Base-by-base conservation (phyloP, 2,888 invertebrate species). In the Trissonchulus latispiculum region DNA sequence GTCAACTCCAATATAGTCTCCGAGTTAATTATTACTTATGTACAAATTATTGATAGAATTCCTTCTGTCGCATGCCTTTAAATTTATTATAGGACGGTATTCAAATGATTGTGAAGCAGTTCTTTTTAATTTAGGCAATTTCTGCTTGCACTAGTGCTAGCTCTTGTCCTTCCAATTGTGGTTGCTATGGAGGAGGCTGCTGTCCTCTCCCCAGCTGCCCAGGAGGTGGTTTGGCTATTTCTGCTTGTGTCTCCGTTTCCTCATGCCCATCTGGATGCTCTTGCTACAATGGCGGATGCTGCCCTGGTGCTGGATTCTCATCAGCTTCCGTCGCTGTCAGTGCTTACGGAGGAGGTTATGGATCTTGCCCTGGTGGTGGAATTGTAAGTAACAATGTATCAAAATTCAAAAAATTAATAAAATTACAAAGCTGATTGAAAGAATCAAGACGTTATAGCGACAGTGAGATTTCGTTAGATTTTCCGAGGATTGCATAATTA, bases 221-320 rank as follows among this genome's bases (percentile, higher is more conserved):
- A 8, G 61, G 75, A 71, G 81, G 61, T 33, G 23, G 33, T 37
- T 61, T 73, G 36, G 64, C 62, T 70, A 69, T 32, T 66, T 72
- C 35, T 18, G 48, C 23, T 48, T 48, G 48, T 23, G 48, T 23
- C 8, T 48, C 48, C 48, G 48, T 48, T 23, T 48, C 66, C 66
- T 8, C 33, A 3, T 68, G 69, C 36, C 31, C 31, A 36, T 31
- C 69, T 31, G 69, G 69, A 2, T 68, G 36, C 36, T 8, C 3
- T 3, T 68, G 69, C 33, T 3, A 32, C 2, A 64, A 29, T 28
- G 69, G 69, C 8, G 36, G 48, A 15, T 48, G 48, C 23, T 48
- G 48, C 23, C 48, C 48, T 15, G 8, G 8, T 23, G 48, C 48
- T 23, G 48, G 48, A 48, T 48, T 15, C 23, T 8, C 48, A 8